These are phyloP conservation scores for Tortrix viridana DNA, from an alignment of 2,888 invertebrate genomes.

Conservation along the genomic window DNA sequence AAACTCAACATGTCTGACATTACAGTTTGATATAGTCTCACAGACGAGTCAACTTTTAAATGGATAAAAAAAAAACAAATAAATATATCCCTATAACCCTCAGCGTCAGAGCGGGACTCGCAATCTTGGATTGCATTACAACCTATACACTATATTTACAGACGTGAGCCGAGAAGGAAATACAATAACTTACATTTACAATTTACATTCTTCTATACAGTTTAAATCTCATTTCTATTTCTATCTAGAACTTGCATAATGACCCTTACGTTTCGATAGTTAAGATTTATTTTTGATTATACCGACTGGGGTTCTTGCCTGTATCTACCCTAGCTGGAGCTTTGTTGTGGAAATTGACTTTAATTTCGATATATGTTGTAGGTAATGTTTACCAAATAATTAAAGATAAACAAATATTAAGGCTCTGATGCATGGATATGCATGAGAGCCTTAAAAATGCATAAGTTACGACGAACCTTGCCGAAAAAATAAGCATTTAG, in stretches of 20 bases:
- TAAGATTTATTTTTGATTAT: neutral
- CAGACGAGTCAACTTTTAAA: constrained; percentile 63
- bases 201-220: constrained; percentile 68
- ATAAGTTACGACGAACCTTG: no score
- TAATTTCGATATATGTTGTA: neutral
- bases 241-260: constrained; percentile 49
- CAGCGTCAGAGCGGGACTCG: constrained; percentile 35
- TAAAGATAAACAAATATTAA: no score
- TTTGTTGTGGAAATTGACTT: constrained; percentile 48
- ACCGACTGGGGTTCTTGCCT: constrained; percentile 43
- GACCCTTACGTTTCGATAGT: constrained; percentile 9
- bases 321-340: constrained; percentile 50
- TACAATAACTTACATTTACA: constrained; percentile 52
- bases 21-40: constrained; percentile 52
- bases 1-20: constrained; percentile 38
- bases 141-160: constrained; percentile 71
- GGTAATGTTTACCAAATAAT: no score
- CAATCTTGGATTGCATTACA: constrained; percentile 65
- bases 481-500: no score
- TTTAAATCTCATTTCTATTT: constrained; percentile 54
- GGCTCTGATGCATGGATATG: no score
- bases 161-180: constrained; percentile 59
- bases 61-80: constrained; percentile 59
- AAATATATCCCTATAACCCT: constrained; percentile 53
- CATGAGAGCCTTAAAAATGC: no score